These are phyloP conservation scores for Mayetiola destructor DNA, from an alignment of 2,888 invertebrate genomes.

Conservation along the genomic window DNA sequence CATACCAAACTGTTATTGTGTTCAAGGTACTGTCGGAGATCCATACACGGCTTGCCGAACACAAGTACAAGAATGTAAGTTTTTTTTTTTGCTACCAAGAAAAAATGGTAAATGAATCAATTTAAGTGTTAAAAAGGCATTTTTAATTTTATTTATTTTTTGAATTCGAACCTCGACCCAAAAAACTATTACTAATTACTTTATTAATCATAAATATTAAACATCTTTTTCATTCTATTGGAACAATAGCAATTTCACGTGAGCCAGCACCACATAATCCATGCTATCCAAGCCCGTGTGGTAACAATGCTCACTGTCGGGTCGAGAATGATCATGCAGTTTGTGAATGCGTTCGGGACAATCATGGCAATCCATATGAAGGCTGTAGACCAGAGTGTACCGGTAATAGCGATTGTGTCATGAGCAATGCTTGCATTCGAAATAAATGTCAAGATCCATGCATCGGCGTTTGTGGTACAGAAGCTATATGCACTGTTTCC, in stretches of 20 bases:
- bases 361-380: slow-evolving; percentile 61
- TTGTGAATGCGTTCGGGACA: slow-evolving; percentile 45
- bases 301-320: slow-evolving; percentile 51
- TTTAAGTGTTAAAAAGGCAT: neutral
- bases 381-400: slow-evolving; percentile 73
- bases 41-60: slow-evolving; percentile 51
- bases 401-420: slow-evolving; percentile 71
- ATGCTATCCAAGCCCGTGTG: slow-evolving; percentile 58
- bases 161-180: neutral
- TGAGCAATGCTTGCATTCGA: slow-evolving; percentile 65
- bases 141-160: neutral
- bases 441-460: slow-evolving; percentile 76
- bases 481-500: slow-evolving; percentile 61
- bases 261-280: slow-evolving; percentile 38
- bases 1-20: slow-evolving; percentile 58
- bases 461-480: slow-evolving; percentile 65
- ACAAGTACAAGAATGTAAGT: neutral
- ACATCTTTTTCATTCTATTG: neutral
- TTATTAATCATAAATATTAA: neutral
- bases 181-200: neutral
- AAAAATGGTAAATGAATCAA: neutral
- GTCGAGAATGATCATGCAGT: slow-evolving; percentile 40
- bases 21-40: slow-evolving; percentile 51
- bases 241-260: neutral
- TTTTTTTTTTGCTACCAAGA: neutral